Conservation (phyloP, 2,888 invertebrate species). For the Blastobasis lacticolella region DNA sequence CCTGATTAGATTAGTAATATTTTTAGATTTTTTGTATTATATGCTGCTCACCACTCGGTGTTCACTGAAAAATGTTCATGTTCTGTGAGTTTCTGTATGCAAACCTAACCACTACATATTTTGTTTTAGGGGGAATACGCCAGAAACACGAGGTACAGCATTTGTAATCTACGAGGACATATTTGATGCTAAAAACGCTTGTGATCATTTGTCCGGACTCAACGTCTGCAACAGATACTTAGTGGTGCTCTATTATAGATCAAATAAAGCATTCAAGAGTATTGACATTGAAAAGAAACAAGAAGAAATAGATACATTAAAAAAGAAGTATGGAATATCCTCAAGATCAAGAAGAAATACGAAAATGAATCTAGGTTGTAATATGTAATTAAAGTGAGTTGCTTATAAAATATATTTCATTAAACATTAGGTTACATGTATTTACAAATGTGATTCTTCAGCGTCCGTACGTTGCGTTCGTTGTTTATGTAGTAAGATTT, state of each 20-base stretch:
- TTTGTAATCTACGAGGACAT: conserved; percentile 99
- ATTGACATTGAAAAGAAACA: conserved; percentile 96
- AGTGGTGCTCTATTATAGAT: conserved; percentile 98
- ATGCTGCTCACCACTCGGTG: too few species aligned
- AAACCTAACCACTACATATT: conserved; percentile 23
- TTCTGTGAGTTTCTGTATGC: too few species aligned
- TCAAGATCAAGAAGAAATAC: conserved; percentile 53
- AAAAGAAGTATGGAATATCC: conserved; percentile 92
- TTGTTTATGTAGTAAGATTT: conserved; percentile 58
- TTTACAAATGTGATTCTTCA: conserved; percentile 4
- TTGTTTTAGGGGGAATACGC: conserved; percentile 90
- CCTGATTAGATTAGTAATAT: too few species aligned
- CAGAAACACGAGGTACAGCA: conserved; percentile 98
- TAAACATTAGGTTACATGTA: background rate
- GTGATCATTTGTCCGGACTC: conserved; percentile 98
- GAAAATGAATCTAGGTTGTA: conserved; percentile 34
- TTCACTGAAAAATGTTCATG: too few species aligned
- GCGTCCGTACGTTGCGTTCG: conserved; percentile 1
- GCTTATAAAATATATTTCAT: background rate
- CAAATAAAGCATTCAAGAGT: conserved; percentile 96
- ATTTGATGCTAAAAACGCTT: conserved; percentile 99
- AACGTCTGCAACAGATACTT: conserved; percentile 99
- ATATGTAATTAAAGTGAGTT: too few species aligned
- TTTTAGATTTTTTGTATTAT: too few species aligned
- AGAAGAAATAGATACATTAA: conserved; percentile 95